Evolutionary conservation across 2,113 vertebrate species (phyloP).

Genomic region (Columba janthina): DNA sequence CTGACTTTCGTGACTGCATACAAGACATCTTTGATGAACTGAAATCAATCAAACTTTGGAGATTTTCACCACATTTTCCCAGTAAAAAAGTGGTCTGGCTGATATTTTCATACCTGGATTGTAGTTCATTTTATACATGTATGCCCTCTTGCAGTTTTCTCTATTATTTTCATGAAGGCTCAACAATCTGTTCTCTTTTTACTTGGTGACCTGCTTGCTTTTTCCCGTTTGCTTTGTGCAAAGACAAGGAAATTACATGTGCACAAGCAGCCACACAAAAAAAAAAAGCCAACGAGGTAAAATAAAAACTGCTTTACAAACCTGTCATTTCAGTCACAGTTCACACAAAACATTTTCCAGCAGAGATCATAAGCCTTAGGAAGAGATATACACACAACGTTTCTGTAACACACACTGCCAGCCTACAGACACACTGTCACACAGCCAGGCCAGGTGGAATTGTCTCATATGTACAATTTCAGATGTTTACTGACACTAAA

Average conservation of each 20-base stretch:
- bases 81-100: neutral
- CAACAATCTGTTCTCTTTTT: neutral
- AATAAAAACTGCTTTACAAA: neutral
- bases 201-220: neutral
- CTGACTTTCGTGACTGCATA: neutral
- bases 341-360: neutral
- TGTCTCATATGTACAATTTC: neutral
- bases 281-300: neutral
- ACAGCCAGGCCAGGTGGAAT: neutral
- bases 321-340: neutral
- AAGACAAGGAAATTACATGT: neutral
- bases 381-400: neutral
- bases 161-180: neutral
- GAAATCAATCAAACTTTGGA: neutral
- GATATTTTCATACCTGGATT: neutral
- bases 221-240: neutral
- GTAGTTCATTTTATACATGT: neutral
- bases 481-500: neutral
- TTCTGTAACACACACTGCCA: neutral
- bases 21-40: neutral
- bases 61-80: neutral
- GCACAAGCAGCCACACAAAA: neutral
- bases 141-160: neutral
- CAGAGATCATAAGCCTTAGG: neutral
- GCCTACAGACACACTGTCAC: neutral